Percentiles rank a stretch among this genome's conserved stretches.
These are phyloP conservation scores for Aotus griseimembra DNA, from an alignment of 2,797 vertebrate genomes.

Conservation along the genomic window DNA sequence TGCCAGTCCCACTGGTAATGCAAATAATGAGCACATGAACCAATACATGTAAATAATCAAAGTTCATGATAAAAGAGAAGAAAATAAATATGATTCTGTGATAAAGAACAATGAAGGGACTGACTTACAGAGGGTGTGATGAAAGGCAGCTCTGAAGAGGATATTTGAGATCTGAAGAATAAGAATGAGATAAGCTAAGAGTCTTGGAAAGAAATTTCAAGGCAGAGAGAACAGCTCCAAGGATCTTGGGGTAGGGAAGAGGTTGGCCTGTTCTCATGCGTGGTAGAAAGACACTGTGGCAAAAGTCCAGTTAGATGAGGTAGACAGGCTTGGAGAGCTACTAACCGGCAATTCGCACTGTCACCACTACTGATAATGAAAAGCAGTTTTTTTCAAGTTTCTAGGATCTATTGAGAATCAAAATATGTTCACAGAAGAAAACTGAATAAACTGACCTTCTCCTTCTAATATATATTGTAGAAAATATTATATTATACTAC, in stretches of 20 bases:
- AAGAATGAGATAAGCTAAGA: not conserved
- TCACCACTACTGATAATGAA: not conserved
- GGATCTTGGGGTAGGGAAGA: not conserved
- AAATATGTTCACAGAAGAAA: not conserved
- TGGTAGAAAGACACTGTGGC: not conserved
- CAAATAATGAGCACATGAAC: not conserved
- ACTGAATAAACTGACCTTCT: not conserved
- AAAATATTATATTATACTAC: not conserved
- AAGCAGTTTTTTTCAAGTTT: not conserved
- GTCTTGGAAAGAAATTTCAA: not conserved
- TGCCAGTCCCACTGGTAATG: not conserved
- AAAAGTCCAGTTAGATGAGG: not conserved
- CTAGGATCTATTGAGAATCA: not conserved
- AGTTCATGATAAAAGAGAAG: not conserved
- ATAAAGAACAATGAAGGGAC: not conserved
- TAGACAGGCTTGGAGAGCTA: not conserved
- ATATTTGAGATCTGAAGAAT: not conserved
- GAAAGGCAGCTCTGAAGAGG: not conserved
- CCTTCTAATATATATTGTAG: not conserved
- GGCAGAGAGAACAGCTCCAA: not conserved
- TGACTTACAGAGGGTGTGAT: not conserved
- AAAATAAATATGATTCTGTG: not conserved
- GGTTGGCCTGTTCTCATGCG: not conserved
- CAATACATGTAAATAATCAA: not conserved
- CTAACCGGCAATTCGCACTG: no score